These are phyloP conservation scores for Holacanthus passer DNA, from an alignment of 2,113 vertebrate species.

Conservation along the genomic window DNA sequence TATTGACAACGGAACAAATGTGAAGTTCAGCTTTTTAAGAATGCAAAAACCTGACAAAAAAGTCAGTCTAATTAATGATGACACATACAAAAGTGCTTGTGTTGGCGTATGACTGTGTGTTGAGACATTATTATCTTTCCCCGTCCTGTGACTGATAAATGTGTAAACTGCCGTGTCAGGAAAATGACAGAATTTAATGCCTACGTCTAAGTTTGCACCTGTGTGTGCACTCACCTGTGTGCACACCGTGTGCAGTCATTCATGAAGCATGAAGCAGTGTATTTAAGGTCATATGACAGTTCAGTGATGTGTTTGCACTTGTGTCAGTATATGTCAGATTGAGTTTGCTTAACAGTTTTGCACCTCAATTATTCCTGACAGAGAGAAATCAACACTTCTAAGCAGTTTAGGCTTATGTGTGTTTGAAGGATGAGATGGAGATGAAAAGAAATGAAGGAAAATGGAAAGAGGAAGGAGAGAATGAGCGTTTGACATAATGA, in stretches of 20 bases:
- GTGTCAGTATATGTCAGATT: slow-evolving; percentile 15
- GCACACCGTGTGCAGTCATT: slow-evolving; percentile 12
- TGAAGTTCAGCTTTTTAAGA: slow-evolving; percentile 13
- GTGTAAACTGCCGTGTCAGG: slow-evolving; percentile 67
- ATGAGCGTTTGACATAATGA: slow-evolving; percentile 35
- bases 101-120: not conserved
- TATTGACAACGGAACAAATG: slow-evolving; percentile 5
- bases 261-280: not conserved
- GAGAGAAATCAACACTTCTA: slow-evolving; percentile 19
- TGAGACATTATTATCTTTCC: slow-evolving; percentile 16
- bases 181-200: slow-evolving; percentile 40
- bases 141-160: slow-evolving; percentile 62
- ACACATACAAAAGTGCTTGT: not conserved
- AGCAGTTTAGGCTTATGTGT: slow-evolving; percentile 1
- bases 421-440: slow-evolving; percentile 4
- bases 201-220: slow-evolving; percentile 15
- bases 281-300: slow-evolving; percentile 16
- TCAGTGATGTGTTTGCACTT: not conserved
- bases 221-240: slow-evolving; percentile 3
- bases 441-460: slow-evolving; percentile 9
- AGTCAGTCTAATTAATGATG: slow-evolving; percentile 20
- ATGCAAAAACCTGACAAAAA: not conserved
- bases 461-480: not conserved
- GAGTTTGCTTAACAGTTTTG: slow-evolving; percentile 38
- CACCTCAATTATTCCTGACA: slow-evolving; percentile 29